Evolutionary conservation across 2,888 invertebrate genomes (phyloP), one percentile per base, ranked within the genome.

Genomic region (Nomada ruficornis): DNA sequence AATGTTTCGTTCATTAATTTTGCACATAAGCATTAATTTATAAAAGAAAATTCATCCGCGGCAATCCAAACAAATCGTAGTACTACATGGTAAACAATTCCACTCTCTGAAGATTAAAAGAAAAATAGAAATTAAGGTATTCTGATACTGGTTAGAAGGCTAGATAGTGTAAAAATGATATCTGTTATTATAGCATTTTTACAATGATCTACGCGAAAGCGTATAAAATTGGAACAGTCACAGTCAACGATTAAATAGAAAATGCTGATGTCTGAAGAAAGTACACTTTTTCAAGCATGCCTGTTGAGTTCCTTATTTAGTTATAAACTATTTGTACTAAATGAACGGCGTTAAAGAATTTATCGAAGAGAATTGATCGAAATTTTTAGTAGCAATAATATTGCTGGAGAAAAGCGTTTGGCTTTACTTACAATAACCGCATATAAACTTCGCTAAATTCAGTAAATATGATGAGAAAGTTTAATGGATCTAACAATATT

Each of bases 181-280:
- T 50, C 5, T 18, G 3, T 50, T 50, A 50, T 18, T 13, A 15
- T 50, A 50, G 18, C 0, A 18, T 15, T 15, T 50, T 50, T 55
- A 55, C 9, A 11, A 57, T 29, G 4, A 13, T 36, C 0, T 50
- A 29, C 15, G 15, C 10, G 44, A n/a, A 59, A 47, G 15, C 15
- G 15, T 47, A 44, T 13, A 4, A 10, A 36, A 55, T 15, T 44
- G 15, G n/a, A 20, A 59, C 15, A 9, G 23, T 10, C 15, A 13
- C n/a, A 44, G 26, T 59, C 57, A 69, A 57, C 15, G 9, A 18
- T 59, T 50, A 47, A 50, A 60, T 59, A 60, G 70, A 70, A 70
- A 70, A 47, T 7, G 59, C 18, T 47, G 29, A 70, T 42, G 15
- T 70, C 59, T 50, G 11, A 70, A 60, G 47, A 60, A 60, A 70